Evolutionary conservation across 2,113 vertebrate species (phyloP).

Genomic region (Saguinus midas): DNA sequence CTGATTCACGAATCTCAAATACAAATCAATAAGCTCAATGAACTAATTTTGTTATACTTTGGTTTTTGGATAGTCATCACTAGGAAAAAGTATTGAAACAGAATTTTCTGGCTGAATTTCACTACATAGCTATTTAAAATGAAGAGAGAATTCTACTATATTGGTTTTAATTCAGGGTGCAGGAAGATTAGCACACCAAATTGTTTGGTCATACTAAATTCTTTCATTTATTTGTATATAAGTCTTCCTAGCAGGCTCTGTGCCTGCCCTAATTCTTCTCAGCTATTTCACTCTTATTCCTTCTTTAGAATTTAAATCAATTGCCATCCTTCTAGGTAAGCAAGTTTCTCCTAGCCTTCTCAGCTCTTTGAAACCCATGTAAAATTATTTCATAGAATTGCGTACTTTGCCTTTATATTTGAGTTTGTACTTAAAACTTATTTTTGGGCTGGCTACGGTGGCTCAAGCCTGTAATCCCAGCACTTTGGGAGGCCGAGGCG

Average conservation of each 20-base stretch:
- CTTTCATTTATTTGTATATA: background rate
- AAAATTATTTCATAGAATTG: background rate
- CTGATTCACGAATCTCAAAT: background rate
- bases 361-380: background rate
- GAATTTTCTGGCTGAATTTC: background rate
- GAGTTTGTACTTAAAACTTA: background rate
- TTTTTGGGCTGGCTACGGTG: too few species aligned
- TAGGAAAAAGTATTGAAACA: background rate
- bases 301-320: background rate
- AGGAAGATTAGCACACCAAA: background rate
- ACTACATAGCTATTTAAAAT: background rate
- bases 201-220: background rate
- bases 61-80: background rate
- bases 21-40: background rate
- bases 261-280: rapidly evolving
- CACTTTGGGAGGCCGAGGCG: too few species aligned
- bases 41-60: background rate
- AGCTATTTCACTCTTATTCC: background rate
- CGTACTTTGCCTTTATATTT: background rate
- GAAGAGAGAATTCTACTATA: background rate
- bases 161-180: background rate
- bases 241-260: background rate
- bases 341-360: too few species aligned
- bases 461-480: too few species aligned
- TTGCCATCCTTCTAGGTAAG: background rate